Evolutionary conservation across 2,797 vertebrate species (phyloP), one percentile per base, ranked within the genome.

Genomic region (Neoniphon sammara): DNA sequence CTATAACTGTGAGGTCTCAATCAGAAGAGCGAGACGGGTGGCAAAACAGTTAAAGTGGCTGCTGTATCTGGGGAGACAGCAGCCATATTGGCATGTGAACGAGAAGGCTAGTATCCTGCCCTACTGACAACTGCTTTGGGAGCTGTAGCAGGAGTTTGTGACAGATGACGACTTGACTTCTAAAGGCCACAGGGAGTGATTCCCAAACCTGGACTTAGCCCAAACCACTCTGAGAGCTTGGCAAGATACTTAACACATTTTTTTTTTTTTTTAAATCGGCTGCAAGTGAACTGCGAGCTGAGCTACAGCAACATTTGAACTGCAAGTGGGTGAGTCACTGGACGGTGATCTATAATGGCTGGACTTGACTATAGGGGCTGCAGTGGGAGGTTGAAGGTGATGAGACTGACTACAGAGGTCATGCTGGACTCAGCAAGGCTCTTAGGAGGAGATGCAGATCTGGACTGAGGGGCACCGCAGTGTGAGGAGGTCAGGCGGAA

Each of bases 401-500:
- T 6, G 58, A 39, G 23, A 36, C 25, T 60, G 49, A 47, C 67
- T 54, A 58, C 68, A 77, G 72, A 80, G 67, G 62, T 34, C 59
- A 36, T 21, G 83, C 73, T 76, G 70, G 72, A 30, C 68, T 80
- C 81, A 61, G 80, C 76, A 54, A 74, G 76, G 69, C 73, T 57
- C 61, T 23, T 56, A 64, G 66, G 66, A 63, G 34, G 61, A 77
- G 63, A 71, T 53, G 64, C 50, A 70, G 70, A 83, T 73, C 54
- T 49, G 58, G 64, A 53, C 55, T 69, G 30, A 27, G 18, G 63
- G 66, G 42, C 49, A 17, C 1, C 67, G 17, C 53, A 65, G 75
- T 47, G 55, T 30, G 66, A 80, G 49, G 68, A 75, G 67, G 70
- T 73, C 66, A 72, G 47, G 46, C 44, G 7, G n/a, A 20, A 21